A percentile compares a stretch with the other conserved stretches of the same genome.
Conservation (phyloP, 2,888 invertebrate genomes). For the Calliopum simillimum region DNA sequence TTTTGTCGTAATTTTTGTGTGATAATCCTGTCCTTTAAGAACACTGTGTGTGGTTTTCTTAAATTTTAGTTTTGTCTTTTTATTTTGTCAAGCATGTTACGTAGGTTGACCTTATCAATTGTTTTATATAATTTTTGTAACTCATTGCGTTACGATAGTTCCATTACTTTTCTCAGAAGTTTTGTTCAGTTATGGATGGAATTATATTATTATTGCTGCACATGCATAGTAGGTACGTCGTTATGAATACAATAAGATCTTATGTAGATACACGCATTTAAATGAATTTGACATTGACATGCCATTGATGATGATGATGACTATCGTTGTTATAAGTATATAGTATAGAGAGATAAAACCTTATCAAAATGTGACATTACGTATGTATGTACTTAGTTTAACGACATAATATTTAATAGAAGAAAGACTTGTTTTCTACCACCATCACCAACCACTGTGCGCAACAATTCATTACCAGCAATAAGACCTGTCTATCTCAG, state of each 20-base stretch:
- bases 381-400: too few species aligned
- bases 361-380: too few species aligned
- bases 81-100: neutral
- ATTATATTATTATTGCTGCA: neutral
- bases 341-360: too few species aligned
- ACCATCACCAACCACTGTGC: too few species aligned
- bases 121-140: conserved; percentile 25
- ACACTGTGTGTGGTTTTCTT: too few species aligned
- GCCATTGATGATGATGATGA: neutral
- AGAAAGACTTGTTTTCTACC: too few species aligned
- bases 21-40: too few species aligned
- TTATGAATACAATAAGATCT: neutral
- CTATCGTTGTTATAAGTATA: neutral
- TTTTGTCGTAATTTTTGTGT: too few species aligned
- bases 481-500: too few species aligned
- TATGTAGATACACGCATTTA: conserved; percentile 14
- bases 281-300: conserved; percentile 39
- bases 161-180: neutral
- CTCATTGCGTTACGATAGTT: conserved; percentile 1
- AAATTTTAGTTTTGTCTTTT: too few species aligned
- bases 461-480: too few species aligned
- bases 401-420: too few species aligned
- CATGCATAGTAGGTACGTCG: conserved; percentile 14
- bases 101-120: conserved; percentile 11
- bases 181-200: neutral